Conservation (phyloP, 2,797 vertebrate species). For the Epinephelus malabaricus region DNA sequence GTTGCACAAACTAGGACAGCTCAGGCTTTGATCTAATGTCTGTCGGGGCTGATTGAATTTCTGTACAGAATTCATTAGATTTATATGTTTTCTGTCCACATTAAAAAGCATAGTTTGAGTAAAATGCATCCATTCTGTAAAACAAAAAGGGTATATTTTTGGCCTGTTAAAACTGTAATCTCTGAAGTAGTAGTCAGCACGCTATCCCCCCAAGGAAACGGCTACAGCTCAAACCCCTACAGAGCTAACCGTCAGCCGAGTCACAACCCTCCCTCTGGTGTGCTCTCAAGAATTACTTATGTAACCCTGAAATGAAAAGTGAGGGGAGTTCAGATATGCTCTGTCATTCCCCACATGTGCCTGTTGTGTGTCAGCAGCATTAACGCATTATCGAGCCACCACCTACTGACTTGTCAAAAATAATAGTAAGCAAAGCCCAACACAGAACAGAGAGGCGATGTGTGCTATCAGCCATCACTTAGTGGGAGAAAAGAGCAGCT, state of each 20-base stretch:
- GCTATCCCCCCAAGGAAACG: conserved; percentile 10
- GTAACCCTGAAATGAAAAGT: conserved; percentile 54
- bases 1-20: conserved; percentile 71
- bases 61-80: neutral
- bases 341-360: neutral
- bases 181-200: conserved; percentile 7
- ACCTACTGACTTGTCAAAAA: conserved; percentile 32
- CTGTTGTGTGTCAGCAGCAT: conserved; percentile 27
- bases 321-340: conserved; percentile 41
- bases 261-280: conserved; percentile 38
- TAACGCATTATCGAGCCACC: conserved; percentile 11
- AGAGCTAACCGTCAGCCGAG: conserved; percentile 38
- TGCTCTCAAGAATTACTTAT: conserved; percentile 60
- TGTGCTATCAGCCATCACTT: conserved; percentile 11
- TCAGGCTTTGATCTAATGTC: conserved; percentile 43
- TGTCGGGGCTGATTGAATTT: conserved; percentile 34
- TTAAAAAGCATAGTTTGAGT: conserved; percentile 15
- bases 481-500: conserved; percentile 34
- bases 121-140: neutral
- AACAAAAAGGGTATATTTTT: conserved; percentile 2
- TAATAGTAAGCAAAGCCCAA: neutral
- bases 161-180: neutral
- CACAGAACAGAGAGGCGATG: neutral
- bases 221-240: conserved; percentile 19
- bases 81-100: neutral